Percentiles rank a stretch among this genome's conserved stretches.
phyloP scores from a whole-genome alignment of 2,113 vertebrate species.

The Montifringilla adamsi region DNA sequence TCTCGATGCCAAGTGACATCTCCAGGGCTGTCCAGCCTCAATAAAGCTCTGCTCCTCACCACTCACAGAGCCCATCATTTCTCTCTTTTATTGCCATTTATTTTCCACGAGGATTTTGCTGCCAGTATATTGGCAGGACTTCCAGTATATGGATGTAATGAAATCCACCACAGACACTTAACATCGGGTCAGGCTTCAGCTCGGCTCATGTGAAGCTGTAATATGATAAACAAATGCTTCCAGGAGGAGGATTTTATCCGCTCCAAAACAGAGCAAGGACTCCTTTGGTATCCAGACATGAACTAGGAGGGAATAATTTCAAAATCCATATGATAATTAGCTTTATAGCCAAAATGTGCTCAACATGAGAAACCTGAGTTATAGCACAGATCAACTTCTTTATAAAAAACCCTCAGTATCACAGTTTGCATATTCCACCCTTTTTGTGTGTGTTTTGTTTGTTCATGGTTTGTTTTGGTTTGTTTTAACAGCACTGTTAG shows the following conservation, averaged over 20 bases:
- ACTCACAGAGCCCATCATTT: conserved; percentile 88
- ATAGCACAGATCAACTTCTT: neutral
- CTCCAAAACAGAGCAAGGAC: conserved; percentile 75
- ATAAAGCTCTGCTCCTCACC: conserved; percentile 87
- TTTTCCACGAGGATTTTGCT: conserved; percentile 98
- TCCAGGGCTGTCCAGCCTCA: conserved; percentile 85
- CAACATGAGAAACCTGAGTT: conserved; percentile 57
- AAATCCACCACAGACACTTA: conserved; percentile 98
- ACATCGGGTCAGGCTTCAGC: conserved; percentile 89
- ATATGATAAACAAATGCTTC: conserved; percentile 93
- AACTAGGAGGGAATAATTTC: conserved; percentile 64
- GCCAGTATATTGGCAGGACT: conserved; percentile 97
- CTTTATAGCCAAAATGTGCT: conserved; percentile 69
- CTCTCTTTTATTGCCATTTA: conserved; percentile 98
- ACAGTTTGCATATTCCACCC: neutral
- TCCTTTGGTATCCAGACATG: conserved; percentile 53
- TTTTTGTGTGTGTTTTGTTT: neutral
- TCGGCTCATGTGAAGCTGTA: conserved; percentile 86
- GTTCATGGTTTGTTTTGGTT: neutral
- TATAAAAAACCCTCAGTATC: neutral
- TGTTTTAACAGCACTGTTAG: neutral
- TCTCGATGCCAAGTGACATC: conserved; percentile 89
- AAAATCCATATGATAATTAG: conserved; percentile 73
- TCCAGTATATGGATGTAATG: conserved; percentile 96
- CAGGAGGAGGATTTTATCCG: conserved; percentile 80